A percentile compares a stretch with the other conserved stretches of the same genome.
These are phyloP conservation scores for Xerus inauris DNA, from an alignment of 2,113 vertebrate species.

Conservation along the genomic window DNA sequence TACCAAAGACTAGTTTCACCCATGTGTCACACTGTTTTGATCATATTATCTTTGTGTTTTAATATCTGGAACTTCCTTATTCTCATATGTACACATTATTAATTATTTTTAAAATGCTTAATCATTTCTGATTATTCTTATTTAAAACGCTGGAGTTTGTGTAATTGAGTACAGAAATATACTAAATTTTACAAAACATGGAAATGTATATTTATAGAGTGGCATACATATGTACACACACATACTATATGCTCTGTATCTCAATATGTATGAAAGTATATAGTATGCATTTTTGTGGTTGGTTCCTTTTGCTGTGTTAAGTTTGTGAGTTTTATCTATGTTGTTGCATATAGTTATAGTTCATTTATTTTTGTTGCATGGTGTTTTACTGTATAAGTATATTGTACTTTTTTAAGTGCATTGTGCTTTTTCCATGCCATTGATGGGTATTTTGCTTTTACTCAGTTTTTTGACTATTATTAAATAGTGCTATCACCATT, in stretches of 20 bases:
- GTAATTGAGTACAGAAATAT: neutral
- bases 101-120: slow-evolving; percentile 24
- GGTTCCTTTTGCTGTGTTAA: neutral
- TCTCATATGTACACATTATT: neutral
- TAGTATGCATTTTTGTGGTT: neutral
- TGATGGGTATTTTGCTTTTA: neutral
- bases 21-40: neutral
- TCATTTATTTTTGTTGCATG: neutral
- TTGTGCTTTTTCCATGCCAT: neutral
- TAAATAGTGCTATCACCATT: neutral
- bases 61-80: neutral
- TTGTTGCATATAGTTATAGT: neutral
- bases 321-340: neutral
- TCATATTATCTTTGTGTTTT: slow-evolving; percentile 13
- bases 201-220: neutral
- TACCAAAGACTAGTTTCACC: slow-evolving; percentile 4
- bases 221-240: no score
- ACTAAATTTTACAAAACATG: slow-evolving; percentile 13
- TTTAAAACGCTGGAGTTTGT: slow-evolving; percentile 43
- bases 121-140: slow-evolving; percentile 29
- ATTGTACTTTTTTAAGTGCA: neutral
- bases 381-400: neutral
- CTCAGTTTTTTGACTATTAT: neutral
- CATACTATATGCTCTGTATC: neutral
- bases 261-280: neutral